Evolutionary conservation across 2,888 invertebrate species (phyloP).

Genomic region (Campoplex capitator): DNA sequence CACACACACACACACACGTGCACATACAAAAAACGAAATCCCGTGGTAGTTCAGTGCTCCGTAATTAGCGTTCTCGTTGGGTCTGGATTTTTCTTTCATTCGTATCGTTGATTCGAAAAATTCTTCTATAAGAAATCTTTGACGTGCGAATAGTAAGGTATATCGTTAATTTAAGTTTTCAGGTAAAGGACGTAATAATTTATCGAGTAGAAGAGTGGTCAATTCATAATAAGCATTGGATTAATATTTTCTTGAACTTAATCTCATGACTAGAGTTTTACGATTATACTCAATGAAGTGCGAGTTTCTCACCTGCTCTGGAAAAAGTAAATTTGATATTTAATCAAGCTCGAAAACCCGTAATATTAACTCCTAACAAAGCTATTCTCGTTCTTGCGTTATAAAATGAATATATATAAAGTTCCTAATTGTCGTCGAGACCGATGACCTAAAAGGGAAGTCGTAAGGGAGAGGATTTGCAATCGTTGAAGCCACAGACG

Average conservation of each 20-base stretch:
- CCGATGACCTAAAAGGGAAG: slow-evolving; percentile 43
- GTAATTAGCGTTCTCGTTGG: slow-evolving; percentile 28
- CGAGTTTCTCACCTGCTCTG: neutral
- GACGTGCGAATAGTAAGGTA: neutral
- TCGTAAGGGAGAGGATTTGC: slow-evolving; percentile 12
- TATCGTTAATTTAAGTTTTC: neutral
- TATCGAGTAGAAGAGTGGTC: neutral
- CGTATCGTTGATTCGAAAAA: neutral
- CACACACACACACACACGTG: no score
- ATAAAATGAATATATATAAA: neutral
- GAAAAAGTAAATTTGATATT: slow-evolving; percentile 38
- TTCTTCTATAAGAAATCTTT: neutral
- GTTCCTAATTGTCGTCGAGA: slow-evolving; percentile 24
- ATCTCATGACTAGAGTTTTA: neutral
- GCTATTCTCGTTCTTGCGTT: slow-evolving; percentile 33
- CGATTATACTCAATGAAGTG: slow-evolving; percentile 9
- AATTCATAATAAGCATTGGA: neutral
- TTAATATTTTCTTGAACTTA: neutral
- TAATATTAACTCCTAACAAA: slow-evolving; percentile 3
- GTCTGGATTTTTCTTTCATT: slow-evolving; percentile 5
- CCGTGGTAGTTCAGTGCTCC: neutral
- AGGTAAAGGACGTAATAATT: neutral
- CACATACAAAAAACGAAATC: no score
- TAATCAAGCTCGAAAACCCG: slow-evolving; percentile 40
- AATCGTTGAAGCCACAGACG: slow-evolving; percentile 34